Evolutionary conservation across 2,113 vertebrate species (phyloP).

Genomic region (Ameiurus melas): DNA sequence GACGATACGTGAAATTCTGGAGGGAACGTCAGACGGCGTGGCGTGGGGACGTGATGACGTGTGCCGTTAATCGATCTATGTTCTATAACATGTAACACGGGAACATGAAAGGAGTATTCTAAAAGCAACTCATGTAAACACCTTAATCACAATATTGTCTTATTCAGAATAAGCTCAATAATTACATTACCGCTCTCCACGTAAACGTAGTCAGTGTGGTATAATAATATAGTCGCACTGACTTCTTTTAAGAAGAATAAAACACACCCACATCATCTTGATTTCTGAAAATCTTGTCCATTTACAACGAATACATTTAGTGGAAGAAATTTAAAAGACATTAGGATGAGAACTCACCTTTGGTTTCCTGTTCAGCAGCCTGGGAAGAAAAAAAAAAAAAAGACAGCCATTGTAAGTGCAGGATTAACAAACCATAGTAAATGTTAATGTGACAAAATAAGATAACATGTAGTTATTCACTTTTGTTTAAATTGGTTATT

Average conservation of each 20-base stretch:
- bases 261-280: not conserved
- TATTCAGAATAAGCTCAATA: too few species aligned
- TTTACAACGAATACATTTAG: not conserved
- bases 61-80: too few species aligned
- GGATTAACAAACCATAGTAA: not conserved
- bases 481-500: not conserved
- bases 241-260: not conserved
- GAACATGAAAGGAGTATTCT: too few species aligned
- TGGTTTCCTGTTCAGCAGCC: slow-evolving; percentile 99
- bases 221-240: not conserved
- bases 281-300: not conserved
- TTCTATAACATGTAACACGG: too few species aligned
- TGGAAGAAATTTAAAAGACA: not conserved
- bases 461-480: not conserved
- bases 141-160: too few species aligned
- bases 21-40: too few species aligned
- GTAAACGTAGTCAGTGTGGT: not conserved
- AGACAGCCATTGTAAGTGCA: not conserved
- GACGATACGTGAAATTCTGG: too few species aligned
- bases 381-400: slow-evolving; percentile 65
- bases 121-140: too few species aligned
- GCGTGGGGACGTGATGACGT: too few species aligned
- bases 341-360: slow-evolving; percentile 81
- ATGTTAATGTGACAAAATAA: not conserved
- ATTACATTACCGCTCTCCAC: too few species aligned